A percentile compares a stretch with the other conserved stretches of the same genome.
Conservation (phyloP, 1,140 invertebrate genomes). For the Geopemphigus sp. region DNA sequence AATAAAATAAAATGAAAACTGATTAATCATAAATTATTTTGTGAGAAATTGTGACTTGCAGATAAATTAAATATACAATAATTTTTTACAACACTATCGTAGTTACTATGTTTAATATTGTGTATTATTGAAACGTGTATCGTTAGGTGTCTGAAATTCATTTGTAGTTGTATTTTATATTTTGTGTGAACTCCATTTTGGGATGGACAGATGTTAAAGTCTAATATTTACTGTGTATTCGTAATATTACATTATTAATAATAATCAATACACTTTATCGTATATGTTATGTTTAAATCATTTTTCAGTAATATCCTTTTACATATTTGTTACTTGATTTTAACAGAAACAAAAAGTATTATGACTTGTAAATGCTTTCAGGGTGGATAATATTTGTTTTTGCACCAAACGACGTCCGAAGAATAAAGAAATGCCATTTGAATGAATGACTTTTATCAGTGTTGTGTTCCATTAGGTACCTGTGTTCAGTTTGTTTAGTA, state of each 20-base stretch:
- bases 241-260: constrained; percentile 30
- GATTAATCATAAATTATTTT: constrained; percentile 27
- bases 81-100: constrained; percentile 42
- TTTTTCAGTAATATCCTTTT: constrained; percentile 42
- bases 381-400: constrained; percentile 36
- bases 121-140: constrained; percentile 44
- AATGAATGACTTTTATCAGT: constrained; percentile 33
- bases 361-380: constrained; percentile 41
- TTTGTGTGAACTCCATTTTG: constrained; percentile 14
- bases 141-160: constrained; percentile 41
- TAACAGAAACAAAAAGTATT: constrained; percentile 27
- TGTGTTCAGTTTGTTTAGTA: constrained; percentile 28
- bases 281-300: constrained; percentile 34
- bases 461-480: constrained; percentile 38
- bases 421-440: constrained; percentile 19
- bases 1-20: constrained; percentile 36
- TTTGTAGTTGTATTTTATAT: constrained; percentile 42
- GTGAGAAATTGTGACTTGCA: constrained; percentile 41
- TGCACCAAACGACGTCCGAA: constrained; percentile 11
- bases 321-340: not conserved
- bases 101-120: constrained; percentile 35
- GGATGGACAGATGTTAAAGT: constrained; percentile 21
- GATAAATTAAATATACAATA: constrained; percentile 39
- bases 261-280: constrained; percentile 43
- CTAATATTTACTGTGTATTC: constrained; percentile 38